phyloP scores from a whole-genome alignment of 1,140 invertebrate genomes.

The Apis florea region DNA sequence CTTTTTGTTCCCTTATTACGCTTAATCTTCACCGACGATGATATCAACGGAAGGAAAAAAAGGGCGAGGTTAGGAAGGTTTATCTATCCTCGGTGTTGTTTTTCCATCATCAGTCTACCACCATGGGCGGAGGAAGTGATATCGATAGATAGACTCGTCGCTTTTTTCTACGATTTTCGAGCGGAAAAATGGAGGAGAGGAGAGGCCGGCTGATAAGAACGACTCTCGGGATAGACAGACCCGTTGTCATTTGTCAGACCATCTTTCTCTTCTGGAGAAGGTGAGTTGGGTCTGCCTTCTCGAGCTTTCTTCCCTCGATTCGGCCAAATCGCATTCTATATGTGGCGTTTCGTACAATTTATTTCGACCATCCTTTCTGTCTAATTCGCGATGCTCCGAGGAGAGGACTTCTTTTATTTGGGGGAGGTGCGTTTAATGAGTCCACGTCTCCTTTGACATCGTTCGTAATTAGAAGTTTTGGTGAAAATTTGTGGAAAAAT shows the following conservation, averaged over 20 bases:
- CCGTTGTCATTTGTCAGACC: slow-evolving; percentile 70
- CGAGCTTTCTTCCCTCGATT: slow-evolving; percentile 48
- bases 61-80: slow-evolving; percentile 30
- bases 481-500: no score
- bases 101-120: slow-evolving; percentile 72
- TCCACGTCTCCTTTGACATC: no score
- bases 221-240: slow-evolving; percentile 68
- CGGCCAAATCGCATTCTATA: slow-evolving; percentile 21
- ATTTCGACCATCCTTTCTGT: background rate
- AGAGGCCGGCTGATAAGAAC: slow-evolving; percentile 63
- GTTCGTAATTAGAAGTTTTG: no score
- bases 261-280: slow-evolving; percentile 37
- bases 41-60: slow-evolving; percentile 52
- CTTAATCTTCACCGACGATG: slow-evolving; percentile 62
- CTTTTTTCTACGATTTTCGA: slow-evolving; percentile 54
- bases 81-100: slow-evolving; percentile 68
- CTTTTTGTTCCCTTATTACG: slow-evolving; percentile 55
- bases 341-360: slow-evolving; percentile 45
- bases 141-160: slow-evolving; percentile 64
- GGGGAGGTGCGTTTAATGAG: background rate
- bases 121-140: slow-evolving; percentile 65
- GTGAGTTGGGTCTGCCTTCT: slow-evolving; percentile 6
- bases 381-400: background rate
- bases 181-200: slow-evolving; percentile 56
- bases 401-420: background rate